These are phyloP conservation scores for Phycodurus eques DNA, from an alignment of 2,113 vertebrate genomes.

Conservation along the genomic window DNA sequence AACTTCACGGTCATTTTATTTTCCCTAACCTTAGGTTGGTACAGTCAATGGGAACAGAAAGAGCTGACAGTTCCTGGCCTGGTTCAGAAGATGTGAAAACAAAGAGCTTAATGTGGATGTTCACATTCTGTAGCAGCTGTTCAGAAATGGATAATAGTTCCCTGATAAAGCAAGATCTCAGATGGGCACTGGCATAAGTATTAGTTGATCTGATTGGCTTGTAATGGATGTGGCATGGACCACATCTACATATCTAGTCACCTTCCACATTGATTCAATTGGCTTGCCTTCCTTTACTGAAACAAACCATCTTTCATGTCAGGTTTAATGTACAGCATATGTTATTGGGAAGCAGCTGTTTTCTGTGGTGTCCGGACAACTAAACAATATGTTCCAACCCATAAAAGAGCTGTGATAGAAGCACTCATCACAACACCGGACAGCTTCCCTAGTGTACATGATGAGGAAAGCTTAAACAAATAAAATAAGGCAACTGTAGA, in stretches of 20 bases:
- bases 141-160: background rate
- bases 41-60: background rate
- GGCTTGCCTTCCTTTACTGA: background rate
- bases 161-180: background rate
- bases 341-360: background rate
- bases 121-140: background rate
- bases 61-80: too few relatives aligned
- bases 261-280: background rate
- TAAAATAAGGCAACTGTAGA: background rate
- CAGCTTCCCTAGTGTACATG: background rate
- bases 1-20: background rate
- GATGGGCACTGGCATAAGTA: background rate
- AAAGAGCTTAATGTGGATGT: background rate
- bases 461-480: background rate
- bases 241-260: background rate
- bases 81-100: background rate
- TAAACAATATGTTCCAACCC: background rate
- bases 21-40: background rate
- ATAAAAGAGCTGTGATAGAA: background rate
- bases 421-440: background rate
- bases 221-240: background rate
- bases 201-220: background rate
- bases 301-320: background rate
- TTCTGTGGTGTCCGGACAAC: background rate
- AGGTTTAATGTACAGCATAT: background rate